These are phyloP conservation scores for Arbacia lixula DNA, from an alignment of 53 echinoderm and acorn worm genomes.

Conservation along the genomic window DNA sequence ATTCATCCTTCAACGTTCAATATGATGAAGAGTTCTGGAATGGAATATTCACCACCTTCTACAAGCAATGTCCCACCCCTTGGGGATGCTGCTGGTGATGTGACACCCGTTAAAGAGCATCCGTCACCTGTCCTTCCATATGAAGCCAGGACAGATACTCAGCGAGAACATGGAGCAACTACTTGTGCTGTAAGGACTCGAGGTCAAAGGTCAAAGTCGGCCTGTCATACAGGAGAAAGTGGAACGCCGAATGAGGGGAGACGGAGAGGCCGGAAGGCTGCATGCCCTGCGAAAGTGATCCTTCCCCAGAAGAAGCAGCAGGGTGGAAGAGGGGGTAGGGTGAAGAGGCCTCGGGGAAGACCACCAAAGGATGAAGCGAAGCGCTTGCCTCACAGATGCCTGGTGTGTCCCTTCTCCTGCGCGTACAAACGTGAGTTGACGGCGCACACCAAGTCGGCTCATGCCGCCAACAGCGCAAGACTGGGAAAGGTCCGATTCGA, in stretches of 20 bases:
- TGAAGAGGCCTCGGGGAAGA: not conserved
- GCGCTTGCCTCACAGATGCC: conserved; percentile 54
- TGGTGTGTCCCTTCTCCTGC: conserved; percentile 67
- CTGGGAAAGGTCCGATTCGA: conserved; percentile 9
- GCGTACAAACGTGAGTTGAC: conserved; percentile 68
- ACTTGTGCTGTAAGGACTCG: conserved; percentile 13
- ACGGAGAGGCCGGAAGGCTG: conserved; percentile 17
- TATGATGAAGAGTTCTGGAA: not conserved
- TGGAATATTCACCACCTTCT: not conserved
- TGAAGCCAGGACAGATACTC: too few species aligned
- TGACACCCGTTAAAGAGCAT: not conserved
- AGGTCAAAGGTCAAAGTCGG: not conserved
- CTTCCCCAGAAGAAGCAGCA: not conserved
- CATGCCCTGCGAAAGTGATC: conserved; percentile 14
- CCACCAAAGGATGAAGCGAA: conserved; percentile 20
- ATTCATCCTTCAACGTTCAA: conserved; percentile 45
- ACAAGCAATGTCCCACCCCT: not conserved
- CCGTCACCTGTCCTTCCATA: too few species aligned
- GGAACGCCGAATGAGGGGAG: not conserved
- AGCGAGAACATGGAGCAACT: too few species aligned
- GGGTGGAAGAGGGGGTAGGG: not conserved
- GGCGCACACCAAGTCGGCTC: conserved; percentile 36
- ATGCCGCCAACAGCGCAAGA: not conserved
- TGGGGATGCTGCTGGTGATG: not conserved
- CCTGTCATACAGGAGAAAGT: not conserved